These are phyloP conservation scores for Psilanteris sp. DNA, from an alignment of 1,140 invertebrate species.

Conservation along the genomic window DNA sequence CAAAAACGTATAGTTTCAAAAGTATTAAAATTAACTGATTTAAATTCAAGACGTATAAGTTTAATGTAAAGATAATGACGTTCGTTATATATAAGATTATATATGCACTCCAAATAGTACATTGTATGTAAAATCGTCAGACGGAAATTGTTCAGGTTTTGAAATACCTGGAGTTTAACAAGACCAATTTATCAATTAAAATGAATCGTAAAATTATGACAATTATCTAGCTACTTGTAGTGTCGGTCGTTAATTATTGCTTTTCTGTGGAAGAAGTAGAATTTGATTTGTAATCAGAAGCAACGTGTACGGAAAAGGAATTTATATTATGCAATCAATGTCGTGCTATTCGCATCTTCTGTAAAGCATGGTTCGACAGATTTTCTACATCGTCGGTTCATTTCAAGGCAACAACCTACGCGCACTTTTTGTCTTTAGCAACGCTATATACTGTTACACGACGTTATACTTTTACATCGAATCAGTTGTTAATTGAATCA, in stretches of 20 bases:
- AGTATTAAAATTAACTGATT: too few relatives aligned
- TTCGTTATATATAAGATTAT: too few relatives aligned
- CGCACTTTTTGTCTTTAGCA: constrained; percentile 28
- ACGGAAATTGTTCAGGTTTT: too few relatives aligned
- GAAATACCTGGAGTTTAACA: too few relatives aligned
- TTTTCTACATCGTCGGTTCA: constrained; percentile 26
- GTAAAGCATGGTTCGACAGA: constrained; percentile 29
- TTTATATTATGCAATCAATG: constrained; percentile 53
- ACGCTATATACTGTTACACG: not conserved
- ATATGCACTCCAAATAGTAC: too few relatives aligned
- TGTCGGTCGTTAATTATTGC: constrained; percentile 18
- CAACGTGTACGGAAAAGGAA: constrained; percentile 44
- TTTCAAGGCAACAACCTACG: constrained; percentile 49
- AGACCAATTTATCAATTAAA: too few relatives aligned
- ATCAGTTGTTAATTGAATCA: constrained; percentile 1
- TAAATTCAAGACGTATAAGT: too few relatives aligned
- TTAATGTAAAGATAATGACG: too few relatives aligned
- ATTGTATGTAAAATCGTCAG: too few relatives aligned
- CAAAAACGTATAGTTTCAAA: too few relatives aligned
- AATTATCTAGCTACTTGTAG: too few relatives aligned
- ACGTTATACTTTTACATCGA: constrained; percentile 2
- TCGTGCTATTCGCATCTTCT: constrained; percentile 42
- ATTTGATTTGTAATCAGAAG: constrained; percentile 42
- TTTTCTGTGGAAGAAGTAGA: constrained; percentile 27
- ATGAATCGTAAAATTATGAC: too few relatives aligned